A percentile compares a stretch with the other conserved stretches of the same genome.
Evolutionary conservation across 2,888 invertebrate species (phyloP).

Genomic region (Cantharis lateralis): DNA sequence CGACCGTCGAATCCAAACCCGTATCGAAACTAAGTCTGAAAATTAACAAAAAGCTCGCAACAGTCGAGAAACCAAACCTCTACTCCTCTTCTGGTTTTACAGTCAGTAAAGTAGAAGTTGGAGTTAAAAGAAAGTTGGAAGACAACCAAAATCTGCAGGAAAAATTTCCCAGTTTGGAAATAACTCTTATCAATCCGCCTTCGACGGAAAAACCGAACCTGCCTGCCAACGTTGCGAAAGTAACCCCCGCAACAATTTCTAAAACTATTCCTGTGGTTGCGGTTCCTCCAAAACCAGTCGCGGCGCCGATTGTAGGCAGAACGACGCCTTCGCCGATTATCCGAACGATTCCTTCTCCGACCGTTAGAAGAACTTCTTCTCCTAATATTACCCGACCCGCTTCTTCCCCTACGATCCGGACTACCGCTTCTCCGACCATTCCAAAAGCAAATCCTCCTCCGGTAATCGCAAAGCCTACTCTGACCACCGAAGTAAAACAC

Average conservation of each 20-base stretch:
- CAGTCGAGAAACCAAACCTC: constrained; percentile 26
- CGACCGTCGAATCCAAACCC: constrained; percentile 46
- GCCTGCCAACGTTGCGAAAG: not conserved
- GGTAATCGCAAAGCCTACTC: not conserved
- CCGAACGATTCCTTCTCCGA: not conserved
- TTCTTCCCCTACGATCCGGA: not conserved
- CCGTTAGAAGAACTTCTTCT: not conserved
- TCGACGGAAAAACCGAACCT: not conserved
- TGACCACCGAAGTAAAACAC: constrained; percentile 30
- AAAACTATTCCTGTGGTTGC: not conserved
- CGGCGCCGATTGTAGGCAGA: not conserved
- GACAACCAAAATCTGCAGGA: constrained; percentile 38
- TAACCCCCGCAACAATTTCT: not conserved
- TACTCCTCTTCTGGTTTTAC: constrained; percentile 50
- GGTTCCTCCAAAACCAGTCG: not conserved
- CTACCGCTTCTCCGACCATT: not conserved
- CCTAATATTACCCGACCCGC: not conserved
- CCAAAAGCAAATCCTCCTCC: constrained; percentile 4
- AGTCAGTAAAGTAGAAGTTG: constrained; percentile 54
- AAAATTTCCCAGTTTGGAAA: constrained; percentile 52
- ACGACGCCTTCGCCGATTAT: not conserved
- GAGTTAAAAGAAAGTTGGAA: constrained; percentile 50
- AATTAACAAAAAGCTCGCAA: constrained; percentile 28
- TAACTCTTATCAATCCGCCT: constrained; percentile 50
- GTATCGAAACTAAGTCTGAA: constrained; percentile 20